These are phyloP conservation scores for Lycaon pictus DNA, from an alignment of 2,113 vertebrate genomes.

Conservation along the genomic window DNA sequence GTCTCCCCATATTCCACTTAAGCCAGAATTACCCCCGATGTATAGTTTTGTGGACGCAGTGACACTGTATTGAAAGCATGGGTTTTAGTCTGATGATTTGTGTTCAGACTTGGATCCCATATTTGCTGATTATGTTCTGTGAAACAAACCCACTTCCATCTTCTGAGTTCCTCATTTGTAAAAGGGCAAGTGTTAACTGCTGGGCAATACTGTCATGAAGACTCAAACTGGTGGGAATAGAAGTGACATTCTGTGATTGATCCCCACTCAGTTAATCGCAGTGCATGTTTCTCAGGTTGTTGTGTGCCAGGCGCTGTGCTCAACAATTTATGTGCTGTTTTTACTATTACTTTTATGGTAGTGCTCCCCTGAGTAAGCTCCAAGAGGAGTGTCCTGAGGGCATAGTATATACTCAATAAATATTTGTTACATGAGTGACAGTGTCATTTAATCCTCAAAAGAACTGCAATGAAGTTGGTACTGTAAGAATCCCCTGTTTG, in stretches of 20 bases:
- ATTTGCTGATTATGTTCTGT: accelerated
- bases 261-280: background rate
- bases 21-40: accelerated
- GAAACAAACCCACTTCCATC: background rate
- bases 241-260: background rate
- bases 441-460: background rate
- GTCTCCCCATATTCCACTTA: accelerated
- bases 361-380: background rate
- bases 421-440: background rate
- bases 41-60: accelerated
- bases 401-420: background rate
- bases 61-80: accelerated
- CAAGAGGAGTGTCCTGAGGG: background rate
- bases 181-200: background rate
- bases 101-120: background rate
- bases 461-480: background rate
- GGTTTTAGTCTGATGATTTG: background rate
- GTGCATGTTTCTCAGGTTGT: background rate
- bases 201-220: background rate
- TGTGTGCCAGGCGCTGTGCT: background rate
- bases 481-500: background rate
- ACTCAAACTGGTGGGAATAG: no score
- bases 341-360: background rate
- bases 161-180: background rate
- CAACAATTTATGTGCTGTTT: background rate